These are phyloP conservation scores for Glyptemys insculpta DNA, from an alignment of 2,797 vertebrate genomes.

Conservation along the genomic window DNA sequence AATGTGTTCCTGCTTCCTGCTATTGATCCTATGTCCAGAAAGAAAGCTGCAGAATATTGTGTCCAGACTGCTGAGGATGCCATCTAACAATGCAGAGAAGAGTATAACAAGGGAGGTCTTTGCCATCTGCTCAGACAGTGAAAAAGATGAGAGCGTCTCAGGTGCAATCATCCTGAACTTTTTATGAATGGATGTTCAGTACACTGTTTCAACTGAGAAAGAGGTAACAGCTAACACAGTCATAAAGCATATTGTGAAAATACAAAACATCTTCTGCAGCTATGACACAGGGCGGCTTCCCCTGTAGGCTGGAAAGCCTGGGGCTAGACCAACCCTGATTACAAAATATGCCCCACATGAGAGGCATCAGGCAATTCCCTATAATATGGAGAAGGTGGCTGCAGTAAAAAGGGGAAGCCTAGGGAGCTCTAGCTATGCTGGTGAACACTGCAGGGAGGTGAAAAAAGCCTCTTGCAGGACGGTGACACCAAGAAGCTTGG, in stretches of 20 bases:
- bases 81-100: not conserved
- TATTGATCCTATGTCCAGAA: not conserved
- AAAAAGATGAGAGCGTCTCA: not conserved
- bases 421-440: not conserved
- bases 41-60: not conserved
- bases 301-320: not conserved
- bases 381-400: not conserved
- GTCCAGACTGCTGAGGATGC: not conserved
- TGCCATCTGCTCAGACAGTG: not conserved
- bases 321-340: not conserved
- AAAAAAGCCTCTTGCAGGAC: not conserved
- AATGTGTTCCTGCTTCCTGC: not conserved
- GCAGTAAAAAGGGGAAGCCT: not conserved
- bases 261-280: not conserved
- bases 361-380: not conserved
- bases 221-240: accelerated
- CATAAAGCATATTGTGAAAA: not conserved
- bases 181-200: not conserved
- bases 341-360: not conserved
- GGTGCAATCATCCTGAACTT: not conserved
- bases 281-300: not conserved
- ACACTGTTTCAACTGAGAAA: not conserved
- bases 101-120: not conserved
- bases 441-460: not conserved
- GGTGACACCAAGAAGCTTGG: not conserved